Base-by-base conservation (phyloP, 2,888 invertebrate genomes). In the Ypsolopha scabrella region DNA sequence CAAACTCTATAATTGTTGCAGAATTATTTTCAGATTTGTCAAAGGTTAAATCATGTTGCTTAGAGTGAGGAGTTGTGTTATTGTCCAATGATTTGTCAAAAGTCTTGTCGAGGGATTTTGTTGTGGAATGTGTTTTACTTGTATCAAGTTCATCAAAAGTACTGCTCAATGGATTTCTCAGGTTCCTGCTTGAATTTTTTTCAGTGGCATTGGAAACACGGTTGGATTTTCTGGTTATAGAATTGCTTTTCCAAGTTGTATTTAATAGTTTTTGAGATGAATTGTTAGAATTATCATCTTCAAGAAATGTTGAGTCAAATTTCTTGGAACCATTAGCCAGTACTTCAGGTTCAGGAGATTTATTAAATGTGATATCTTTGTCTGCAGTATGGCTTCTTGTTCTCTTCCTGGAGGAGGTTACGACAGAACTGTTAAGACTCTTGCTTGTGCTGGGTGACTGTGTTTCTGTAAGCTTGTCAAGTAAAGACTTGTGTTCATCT, bases 31-130 rank as follows among this genome's bases (percentile, higher is more conserved):
- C 44, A 33, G 35, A 46, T 54, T 58, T 61, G 53, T 59, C 60
- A 57, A 54, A 60, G 14, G 62, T 61, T 7, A 56, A 49, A 51
- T 61, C 53, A 8, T 59, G 51, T 8, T 45, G 44, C 13, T 36
- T 24, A 10, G 33, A 24, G 9, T 24, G 24, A n/a, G 39, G 11
- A 47, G 54, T 6, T 2, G 47, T 35, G 34, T 51, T 52, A 51
- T 54, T 56, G 11, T 62, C 61, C 55, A 55, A 60, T 24, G 61
- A 60, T 56, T 72, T 75, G 36, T 79, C 72, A 64, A 70, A 76
- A 34, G 73, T 79, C 10, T 60, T 57, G 52, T 77, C 60, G 2
- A 68, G 54, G 37, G 55, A 54, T 50, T 54, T 57, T 50, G 13
- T 51, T 45, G 44, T 53, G 24, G 45, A 52, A 10, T n/a, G 14